Evolutionary conservation across 2,113 vertebrate genomes (phyloP).

Genomic region (Oryzias woworae): DNA sequence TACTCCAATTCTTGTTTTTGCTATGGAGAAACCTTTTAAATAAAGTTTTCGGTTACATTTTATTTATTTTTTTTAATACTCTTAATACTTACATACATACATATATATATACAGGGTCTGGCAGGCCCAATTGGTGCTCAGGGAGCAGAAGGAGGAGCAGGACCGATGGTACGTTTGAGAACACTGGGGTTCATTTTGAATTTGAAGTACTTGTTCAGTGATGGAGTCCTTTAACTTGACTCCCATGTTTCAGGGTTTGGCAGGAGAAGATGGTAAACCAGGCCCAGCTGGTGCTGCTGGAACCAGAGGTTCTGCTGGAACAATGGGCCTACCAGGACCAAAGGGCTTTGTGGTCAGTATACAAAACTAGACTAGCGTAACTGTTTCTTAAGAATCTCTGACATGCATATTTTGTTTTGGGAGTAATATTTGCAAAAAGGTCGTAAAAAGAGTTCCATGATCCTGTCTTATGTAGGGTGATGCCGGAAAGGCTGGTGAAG

Average conservation of each 20-base stretch:
- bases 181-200: background rate
- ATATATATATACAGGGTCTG: conserved; percentile 89
- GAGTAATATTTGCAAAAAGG: background rate
- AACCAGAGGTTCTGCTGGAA: conserved; percentile 84
- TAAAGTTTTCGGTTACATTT: too few species aligned
- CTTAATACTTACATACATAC: background rate
- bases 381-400: too few species aligned
- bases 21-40: too few species aligned
- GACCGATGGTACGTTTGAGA: conserved; percentile 83
- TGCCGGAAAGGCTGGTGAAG: conserved; percentile 91
- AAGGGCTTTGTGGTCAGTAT: conserved; percentile 92
- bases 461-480: conserved; percentile 82
- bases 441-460: background rate
- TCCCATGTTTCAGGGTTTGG: conserved; percentile 77
- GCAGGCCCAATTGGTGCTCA: conserved; percentile 89
- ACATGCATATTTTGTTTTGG: too few species aligned
- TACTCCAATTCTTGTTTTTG: too few species aligned
- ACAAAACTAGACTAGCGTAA: too few species aligned
- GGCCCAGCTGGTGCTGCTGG: conserved; percentile 88
- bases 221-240: background rate
- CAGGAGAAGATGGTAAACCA: conserved; percentile 92
- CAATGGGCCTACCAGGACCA: conserved; percentile 93
- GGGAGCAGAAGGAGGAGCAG: conserved; percentile 92
- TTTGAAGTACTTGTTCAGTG: background rate
- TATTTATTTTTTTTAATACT: too few species aligned